A percentile compares a stretch with the other conserved stretches of the same genome.
Conservation (phyloP, 1,140 invertebrate species). For the Drosophila nigromelanica region DNA sequence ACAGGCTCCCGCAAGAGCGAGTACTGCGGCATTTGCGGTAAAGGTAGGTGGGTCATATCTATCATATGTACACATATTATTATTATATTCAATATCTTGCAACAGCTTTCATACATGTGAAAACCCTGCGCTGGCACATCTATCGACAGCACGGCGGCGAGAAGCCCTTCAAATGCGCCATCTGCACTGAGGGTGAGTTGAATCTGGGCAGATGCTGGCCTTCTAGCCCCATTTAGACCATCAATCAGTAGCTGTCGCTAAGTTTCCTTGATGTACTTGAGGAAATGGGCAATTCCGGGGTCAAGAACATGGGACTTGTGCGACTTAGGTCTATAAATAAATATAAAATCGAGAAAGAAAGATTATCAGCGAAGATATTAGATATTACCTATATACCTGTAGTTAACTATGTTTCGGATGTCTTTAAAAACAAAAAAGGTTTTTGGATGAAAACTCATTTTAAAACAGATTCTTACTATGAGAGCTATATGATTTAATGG, state of each 20-base stretch:
- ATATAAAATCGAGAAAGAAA: too few relatives aligned
- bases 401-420: too few relatives aligned
- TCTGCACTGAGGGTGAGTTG: constrained; percentile 75
- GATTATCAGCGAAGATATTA: too few relatives aligned
- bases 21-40: constrained; percentile 72
- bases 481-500: too few relatives aligned
- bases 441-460: too few relatives aligned
- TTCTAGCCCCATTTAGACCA: constrained; percentile 8
- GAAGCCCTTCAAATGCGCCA: constrained; percentile 75
- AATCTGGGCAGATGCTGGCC: constrained; percentile 6
- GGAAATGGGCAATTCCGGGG: too few relatives aligned
- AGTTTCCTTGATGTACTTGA: neutral
- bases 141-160: constrained; percentile 77
- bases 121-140: constrained; percentile 78
- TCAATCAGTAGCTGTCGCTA: neutral
- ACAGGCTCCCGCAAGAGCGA: constrained; percentile 68
- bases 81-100: neutral
- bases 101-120: constrained; percentile 75
- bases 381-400: too few relatives aligned
- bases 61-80: neutral
- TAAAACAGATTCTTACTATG: too few relatives aligned
- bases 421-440: too few relatives aligned
- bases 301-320: too few relatives aligned
- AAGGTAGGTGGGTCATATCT: constrained; percentile 41
- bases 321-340: too few relatives aligned